Evolutionary conservation across 2,113 vertebrate genomes (phyloP), one percentile per base, ranked within the genome.

Genomic region (Centropus unirufus): DNA sequence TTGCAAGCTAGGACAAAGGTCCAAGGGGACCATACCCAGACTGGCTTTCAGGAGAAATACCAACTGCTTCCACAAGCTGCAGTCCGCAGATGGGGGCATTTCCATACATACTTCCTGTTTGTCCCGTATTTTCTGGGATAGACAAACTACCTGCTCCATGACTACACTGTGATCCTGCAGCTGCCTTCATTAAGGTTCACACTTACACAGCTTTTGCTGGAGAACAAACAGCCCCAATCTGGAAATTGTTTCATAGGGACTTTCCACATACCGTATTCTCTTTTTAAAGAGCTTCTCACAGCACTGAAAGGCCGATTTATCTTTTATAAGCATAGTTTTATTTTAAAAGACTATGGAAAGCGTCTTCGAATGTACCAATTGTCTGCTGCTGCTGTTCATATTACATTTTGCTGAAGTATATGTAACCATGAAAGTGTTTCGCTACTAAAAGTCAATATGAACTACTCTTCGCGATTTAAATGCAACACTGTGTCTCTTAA

Each of bases 191-290:
- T 77, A 91, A 2, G 3, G 83, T n/a, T 77, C 68, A 22, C 57
- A 73, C 77, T 93, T 72, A 78, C 34, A 57, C 36, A 94, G 92
- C 77, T 68, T 67, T 79, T 91, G 95, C 89, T 89, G 93, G 54
- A 66, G 72, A 80, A 90, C 2, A 11, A 94, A 59, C 58, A 67
- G 47, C 76, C 86, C 42, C 90, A 67, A 90, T 81, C 86, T 93
- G 92, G 76, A 81, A 88, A 78, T 83, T 39, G 90, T 91, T 96
- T 96, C 80, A 42, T 12, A 82, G 94, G 91, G 94, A 94, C 87
- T 95, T 97, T 94, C 83, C 83, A 84, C 61, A 23, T 61, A 72
- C 54, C 61, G 57, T 49, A 49, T n/a, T 75, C 67, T 74, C 89
- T 86, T 67, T 84, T 61, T 15, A 49, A 78, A 94, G 61, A 69